These are phyloP conservation scores for Drosophila setosimentum DNA, from an alignment of 2,888 invertebrate species.

Conservation along the genomic window DNA sequence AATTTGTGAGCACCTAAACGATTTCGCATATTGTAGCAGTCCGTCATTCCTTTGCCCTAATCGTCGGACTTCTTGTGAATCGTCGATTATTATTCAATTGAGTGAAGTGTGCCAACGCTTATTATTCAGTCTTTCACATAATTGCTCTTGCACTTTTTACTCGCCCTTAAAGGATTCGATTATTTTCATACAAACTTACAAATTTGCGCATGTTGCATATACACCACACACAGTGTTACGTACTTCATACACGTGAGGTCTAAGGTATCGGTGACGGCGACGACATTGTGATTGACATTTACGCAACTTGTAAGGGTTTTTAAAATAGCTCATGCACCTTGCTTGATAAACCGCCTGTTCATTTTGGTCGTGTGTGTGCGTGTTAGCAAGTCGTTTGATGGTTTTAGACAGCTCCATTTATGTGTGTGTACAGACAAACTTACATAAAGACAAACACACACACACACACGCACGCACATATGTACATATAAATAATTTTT, in stretches of 20 bases:
- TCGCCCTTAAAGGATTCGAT: not conserved
- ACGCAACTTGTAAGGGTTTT: constrained; percentile 1
- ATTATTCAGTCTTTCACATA: not conserved
- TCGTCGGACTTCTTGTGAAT: not conserved
- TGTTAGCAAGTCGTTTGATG: not conserved
- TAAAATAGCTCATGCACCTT: constrained; percentile 1
- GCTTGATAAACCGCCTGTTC: not conserved
- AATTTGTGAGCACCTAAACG: too few relatives aligned
- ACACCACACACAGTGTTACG: not conserved
- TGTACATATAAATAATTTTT: not conserved
- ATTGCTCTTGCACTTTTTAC: not conserved
- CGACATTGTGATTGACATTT: constrained; percentile 3
- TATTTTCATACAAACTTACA: not conserved
- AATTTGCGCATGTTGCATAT: not conserved
- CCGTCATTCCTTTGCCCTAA: not conserved
- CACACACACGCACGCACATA: too few relatives aligned
- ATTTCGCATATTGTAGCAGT: not conserved
- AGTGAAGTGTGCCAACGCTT: not conserved
- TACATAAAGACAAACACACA: too few relatives aligned
- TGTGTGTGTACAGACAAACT: not conserved
- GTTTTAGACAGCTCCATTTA: not conserved
- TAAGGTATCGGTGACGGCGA: not conserved
- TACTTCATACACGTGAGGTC: not conserved
- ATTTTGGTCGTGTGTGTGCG: not conserved
- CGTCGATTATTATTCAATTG: not conserved